Base-by-base conservation (phyloP, 2,113 vertebrate species). In the Sapayoa aenigma region DNA sequence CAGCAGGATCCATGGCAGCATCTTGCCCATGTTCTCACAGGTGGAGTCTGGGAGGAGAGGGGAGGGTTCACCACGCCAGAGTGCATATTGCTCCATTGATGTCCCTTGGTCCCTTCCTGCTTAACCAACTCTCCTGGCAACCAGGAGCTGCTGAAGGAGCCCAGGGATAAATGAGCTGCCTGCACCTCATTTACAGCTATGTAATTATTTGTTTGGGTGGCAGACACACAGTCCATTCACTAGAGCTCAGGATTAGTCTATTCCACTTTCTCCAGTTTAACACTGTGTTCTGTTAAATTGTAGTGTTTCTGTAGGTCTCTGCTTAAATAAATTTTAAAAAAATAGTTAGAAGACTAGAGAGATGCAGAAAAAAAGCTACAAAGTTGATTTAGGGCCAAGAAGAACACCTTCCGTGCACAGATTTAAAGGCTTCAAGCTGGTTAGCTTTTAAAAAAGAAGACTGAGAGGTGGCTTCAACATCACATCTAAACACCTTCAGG, bases 391-490 rank as follows among this genome's bases (percentile, higher is more conserved):
- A 94, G 52, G 74, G 55, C 53, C 53, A 58, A 50, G 46, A 91
- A 85, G 71, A 91, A 19, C 58, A 79, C 41, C 37, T 84, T 89
- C 69, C 18, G 62, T 33, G 49, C 58, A 69, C 71, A 95, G 71
- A 95, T 94, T 89, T 91, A 94, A 84, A 72, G 53, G 62, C 41
- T 79, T 84, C 87, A 66, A 93, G 77, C 50, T 94, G 71, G 65
- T 84, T 93, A 91, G 77, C 79, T 90, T 74, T 79, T 60, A 82
- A 68, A 88, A 87, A 75, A 72, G 62, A 84, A 76, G 84, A 82
- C 58, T 76, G 89, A 94, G 59, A 91, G 55, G 53, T 93, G 87
- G 79, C 80, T 90, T 91, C 20, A 4, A 87, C 81, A 76, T 62
- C 22, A 4, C 49, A 68, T 50, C 62, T 85, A 62, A 93, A 87